Evolutionary conservation across 1,140 invertebrate genomes (phyloP), one percentile per base, ranked within the genome.

Genomic region (Phymastichus coffea): DNA sequence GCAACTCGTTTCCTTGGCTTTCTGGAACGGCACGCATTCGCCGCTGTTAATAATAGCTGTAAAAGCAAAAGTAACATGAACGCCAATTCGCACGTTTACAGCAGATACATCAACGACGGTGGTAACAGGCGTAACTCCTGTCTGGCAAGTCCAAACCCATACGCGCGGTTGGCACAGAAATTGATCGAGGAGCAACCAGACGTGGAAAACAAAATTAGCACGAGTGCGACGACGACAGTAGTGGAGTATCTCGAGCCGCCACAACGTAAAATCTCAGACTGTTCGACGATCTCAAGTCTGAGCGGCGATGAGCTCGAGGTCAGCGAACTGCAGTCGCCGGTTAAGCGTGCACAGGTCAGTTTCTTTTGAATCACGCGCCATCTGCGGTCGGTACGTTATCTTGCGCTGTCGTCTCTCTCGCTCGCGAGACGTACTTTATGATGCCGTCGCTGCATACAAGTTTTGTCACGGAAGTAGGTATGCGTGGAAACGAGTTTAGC

Each of bases 291-390:
- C 64, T 85, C 83, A 3, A 85, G 83, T 17, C 71, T 83, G 1
- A 90, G 88, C 66, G 87, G 85, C 37, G 87, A 88, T 37, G 88
- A 90, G 22, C 86, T 87, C 57, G 81, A 82, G 40, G 79, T 83
- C 64, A 73, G 61, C 60, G 76, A 75, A 63, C 66, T 78, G 15
- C 75, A 74, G 25, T 71, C 71, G 17, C 71, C 71, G 17, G 54
- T 74, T 14, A 74, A 75, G 59, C 70, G 73, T 43, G 48, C 64
- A 37, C 70, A 80, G 77, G 82, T 82, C 59, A 81, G 79, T 61
- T 60, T 64, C n/a, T n/a, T n/a, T n/a, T n/a, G n/a, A n/a, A n/a
- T n/a, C n/a, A n/a, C n/a, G n/a, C n/a, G n/a, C n/a, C n/a, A n/a
- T n/a, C n/a, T n/a, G n/a, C n/a, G n/a, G n/a, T n/a, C n/a, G n/a